A percentile compares a stretch with the other conserved stretches of the same genome.
Conservation (phyloP, 2,888 invertebrate genomes). For the Shargacucullia verbasci region DNA sequence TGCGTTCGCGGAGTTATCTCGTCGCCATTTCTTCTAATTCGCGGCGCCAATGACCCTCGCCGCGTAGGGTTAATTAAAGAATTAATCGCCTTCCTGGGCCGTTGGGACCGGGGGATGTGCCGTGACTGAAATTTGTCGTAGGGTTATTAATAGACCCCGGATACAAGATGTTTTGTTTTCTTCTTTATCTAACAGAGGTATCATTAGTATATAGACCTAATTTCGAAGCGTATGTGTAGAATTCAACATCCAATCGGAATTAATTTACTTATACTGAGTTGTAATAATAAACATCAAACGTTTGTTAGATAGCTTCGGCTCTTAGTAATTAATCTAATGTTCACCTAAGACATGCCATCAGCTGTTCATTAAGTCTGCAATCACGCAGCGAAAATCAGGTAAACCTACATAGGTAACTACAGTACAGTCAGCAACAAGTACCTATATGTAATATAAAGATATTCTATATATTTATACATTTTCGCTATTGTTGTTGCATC, state of each 20-base stretch:
- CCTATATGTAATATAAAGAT: no score
- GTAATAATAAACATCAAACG: constrained; percentile 9
- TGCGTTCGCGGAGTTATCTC: constrained; percentile 73
- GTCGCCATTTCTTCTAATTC: constrained; percentile 81
- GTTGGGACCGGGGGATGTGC: constrained; percentile 60
- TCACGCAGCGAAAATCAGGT: constrained; percentile 31
- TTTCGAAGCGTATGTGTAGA: no score
- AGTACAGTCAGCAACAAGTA: background rate
- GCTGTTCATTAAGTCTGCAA: constrained; percentile 24
- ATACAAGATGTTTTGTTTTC: constrained; percentile 14
- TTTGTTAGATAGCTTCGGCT: constrained; percentile 23
- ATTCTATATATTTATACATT: no score
- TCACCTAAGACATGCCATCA: constrained; percentile 33
- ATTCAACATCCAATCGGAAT: no score
- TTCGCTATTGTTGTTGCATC: no score
- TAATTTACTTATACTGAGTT: background rate
- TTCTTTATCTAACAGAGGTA: constrained; percentile 1
- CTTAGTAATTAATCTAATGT: constrained; percentile 32
- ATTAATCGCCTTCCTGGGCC: constrained; percentile 73
- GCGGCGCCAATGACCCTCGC: constrained; percentile 70
- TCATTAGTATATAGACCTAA: no score
- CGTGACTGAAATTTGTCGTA: constrained; percentile 76
- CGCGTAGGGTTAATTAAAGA: constrained; percentile 83
- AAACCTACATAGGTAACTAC: constrained; percentile 5
- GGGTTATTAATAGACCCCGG: constrained; percentile 62